Evolutionary conservation across 1,140 invertebrate genomes (phyloP).

Genomic region (Drosophila willistoni): DNA sequence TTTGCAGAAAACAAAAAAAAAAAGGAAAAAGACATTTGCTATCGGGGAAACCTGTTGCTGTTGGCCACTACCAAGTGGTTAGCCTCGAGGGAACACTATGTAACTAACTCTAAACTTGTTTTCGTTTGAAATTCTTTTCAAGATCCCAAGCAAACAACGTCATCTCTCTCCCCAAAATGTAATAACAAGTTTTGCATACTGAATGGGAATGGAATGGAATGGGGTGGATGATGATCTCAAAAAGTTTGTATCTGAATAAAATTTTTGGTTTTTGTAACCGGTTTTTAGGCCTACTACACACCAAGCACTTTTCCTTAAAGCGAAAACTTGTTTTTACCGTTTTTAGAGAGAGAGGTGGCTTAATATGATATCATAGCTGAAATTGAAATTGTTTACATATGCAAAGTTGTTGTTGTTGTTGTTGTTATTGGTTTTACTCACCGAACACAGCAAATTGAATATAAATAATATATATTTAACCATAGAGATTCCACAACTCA

Average conservation of each 20-base stretch:
- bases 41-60: conserved; percentile 53
- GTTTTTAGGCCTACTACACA: conserved; percentile 42
- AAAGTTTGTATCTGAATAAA: conserved; percentile 25
- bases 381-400: conserved; percentile 13
- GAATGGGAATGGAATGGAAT: too few relatives aligned
- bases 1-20: conserved; percentile 40
- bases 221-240: conserved; percentile 55
- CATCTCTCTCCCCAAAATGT: conserved; percentile 42
- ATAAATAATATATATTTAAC: conserved; percentile 93
- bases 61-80: conserved; percentile 20
- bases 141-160: conserved; percentile 25
- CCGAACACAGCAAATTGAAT: conserved; percentile 93
- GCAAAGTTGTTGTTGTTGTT: background rate
- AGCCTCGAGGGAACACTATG: conserved; percentile 43
- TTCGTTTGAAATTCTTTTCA: background rate
- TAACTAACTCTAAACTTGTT: conserved; percentile 29
- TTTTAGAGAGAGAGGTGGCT: conserved; percentile 4
- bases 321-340: conserved; percentile 49
- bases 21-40: conserved; percentile 37
- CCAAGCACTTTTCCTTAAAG: conserved; percentile 36
- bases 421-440: conserved; percentile 84
- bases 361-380: conserved; percentile 60
- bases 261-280: conserved; percentile 33
- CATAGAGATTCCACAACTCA: conserved; percentile 90
- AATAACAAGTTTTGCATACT: conserved; percentile 63